phyloP scores from a whole-genome alignment of 2,113 vertebrate genomes.

The Baryphthengus martii region DNA sequence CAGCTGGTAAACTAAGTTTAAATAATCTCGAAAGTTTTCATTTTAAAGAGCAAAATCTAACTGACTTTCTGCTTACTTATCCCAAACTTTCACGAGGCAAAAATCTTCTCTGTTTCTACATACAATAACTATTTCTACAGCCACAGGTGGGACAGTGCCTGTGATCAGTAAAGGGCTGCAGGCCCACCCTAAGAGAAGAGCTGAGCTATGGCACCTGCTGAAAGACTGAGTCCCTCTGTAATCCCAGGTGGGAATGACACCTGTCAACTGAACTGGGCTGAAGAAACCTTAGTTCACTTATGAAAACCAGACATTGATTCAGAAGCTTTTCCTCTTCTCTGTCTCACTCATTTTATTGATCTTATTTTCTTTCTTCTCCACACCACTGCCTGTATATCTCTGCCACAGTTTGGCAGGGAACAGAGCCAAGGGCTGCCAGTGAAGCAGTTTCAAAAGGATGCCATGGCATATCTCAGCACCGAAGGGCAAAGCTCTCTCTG shows the following conservation, averaged over 20 bases:
- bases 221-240: neutral
- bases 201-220: neutral
- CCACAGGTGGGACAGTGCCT: neutral
- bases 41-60: neutral
- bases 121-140: neutral
- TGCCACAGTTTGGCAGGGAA: neutral
- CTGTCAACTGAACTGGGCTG: neutral
- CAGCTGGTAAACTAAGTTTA: neutral
- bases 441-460: accelerated
- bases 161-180: neutral
- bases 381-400: accelerated
- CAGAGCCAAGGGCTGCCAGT: accelerated
- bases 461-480: neutral
- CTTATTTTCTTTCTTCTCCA: neutral
- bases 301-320: neutral
- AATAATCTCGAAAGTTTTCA: neutral
- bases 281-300: neutral
- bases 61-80: neutral
- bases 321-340: neutral
- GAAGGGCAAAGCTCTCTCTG: neutral
- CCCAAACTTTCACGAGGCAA: neutral
- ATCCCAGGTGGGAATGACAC: neutral
- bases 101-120: neutral
- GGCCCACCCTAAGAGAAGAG: neutral
- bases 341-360: neutral